Evolutionary conservation across 2,113 vertebrate genomes (phyloP).

Genomic region (Glareola pratincola): DNA sequence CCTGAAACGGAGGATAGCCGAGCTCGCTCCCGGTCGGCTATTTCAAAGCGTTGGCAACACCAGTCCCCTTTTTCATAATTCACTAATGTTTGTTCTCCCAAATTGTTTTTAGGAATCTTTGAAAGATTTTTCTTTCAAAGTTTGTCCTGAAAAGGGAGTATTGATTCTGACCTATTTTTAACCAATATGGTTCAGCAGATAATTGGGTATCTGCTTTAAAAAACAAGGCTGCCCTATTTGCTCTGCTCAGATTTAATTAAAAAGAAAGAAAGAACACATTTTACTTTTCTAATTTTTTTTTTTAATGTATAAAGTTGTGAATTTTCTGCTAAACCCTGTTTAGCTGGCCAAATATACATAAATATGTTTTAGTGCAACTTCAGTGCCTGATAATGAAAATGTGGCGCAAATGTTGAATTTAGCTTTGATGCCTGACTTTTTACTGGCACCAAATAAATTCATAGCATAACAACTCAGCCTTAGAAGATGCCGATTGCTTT

Average conservation of each 20-base stretch:
- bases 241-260: not conserved
- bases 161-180: conserved; percentile 19
- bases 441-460: not conserved
- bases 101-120: not conserved
- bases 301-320: not conserved
- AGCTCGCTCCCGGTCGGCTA: not conserved
- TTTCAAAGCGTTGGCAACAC: not conserved
- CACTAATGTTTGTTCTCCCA: not conserved
- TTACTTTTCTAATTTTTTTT: not conserved
- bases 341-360: not conserved
- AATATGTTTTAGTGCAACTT: not conserved
- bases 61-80: not conserved
- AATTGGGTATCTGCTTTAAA: not conserved
- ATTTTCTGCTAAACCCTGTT: not conserved
- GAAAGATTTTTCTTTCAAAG: not conserved
- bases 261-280: not conserved
- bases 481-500: conserved; percentile 6
- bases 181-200: not conserved
- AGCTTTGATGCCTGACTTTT: not conserved
- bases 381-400: not conserved
- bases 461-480: not conserved
- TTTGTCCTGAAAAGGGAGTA: not conserved
- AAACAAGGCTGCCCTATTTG: not conserved
- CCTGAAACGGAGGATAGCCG: not conserved
- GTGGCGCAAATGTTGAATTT: not conserved